Evolutionary conservation across 1,140 invertebrate genomes (phyloP).

Genomic region (Rhynchophorus ferrugineus): DNA sequence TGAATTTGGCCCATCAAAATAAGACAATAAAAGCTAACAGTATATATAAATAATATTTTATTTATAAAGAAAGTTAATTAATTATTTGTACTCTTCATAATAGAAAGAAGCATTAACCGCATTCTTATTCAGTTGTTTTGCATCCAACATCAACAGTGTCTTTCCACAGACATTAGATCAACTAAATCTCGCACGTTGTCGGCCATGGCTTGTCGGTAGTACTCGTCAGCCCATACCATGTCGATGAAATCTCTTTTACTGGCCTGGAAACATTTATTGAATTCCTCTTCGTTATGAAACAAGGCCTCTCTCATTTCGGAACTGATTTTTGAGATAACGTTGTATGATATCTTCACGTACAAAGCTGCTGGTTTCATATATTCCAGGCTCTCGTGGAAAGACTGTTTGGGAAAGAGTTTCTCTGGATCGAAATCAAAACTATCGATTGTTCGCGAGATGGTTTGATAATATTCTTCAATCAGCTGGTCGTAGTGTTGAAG

Average conservation of each 20-base stretch:
- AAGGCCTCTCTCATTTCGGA: slow-evolving; percentile 3
- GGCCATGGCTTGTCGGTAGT: background rate
- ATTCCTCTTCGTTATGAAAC: background rate
- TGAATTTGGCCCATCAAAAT: too few relatives aligned
- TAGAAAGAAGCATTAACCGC: too few relatives aligned
- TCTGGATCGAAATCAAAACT: slow-evolving; percentile 20
- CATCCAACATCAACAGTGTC: too few relatives aligned
- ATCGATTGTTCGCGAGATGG: slow-evolving; percentile 33
- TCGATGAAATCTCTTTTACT: background rate
- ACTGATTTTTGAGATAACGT: background rate
- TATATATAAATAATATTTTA: too few relatives aligned
- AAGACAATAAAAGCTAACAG: too few relatives aligned
- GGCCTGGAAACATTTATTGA: background rate
- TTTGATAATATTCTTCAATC: slow-evolving; percentile 37
- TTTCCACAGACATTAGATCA: too few relatives aligned
- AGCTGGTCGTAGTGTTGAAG: slow-evolving; percentile 33
- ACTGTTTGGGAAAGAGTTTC: slow-evolving; percentile 15
- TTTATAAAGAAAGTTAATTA: too few relatives aligned
- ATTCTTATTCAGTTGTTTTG: too few relatives aligned
- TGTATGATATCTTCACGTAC: slow-evolving; percentile 3
- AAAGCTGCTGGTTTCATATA: slow-evolving; percentile 15
- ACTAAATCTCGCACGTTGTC: background rate
- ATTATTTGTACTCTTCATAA: too few relatives aligned
- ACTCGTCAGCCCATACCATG: background rate
- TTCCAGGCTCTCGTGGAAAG: slow-evolving; percentile 16